phyloP scores from a whole-genome alignment of 2,797 vertebrate species.

The Cercopithecus hamlyni region DNA sequence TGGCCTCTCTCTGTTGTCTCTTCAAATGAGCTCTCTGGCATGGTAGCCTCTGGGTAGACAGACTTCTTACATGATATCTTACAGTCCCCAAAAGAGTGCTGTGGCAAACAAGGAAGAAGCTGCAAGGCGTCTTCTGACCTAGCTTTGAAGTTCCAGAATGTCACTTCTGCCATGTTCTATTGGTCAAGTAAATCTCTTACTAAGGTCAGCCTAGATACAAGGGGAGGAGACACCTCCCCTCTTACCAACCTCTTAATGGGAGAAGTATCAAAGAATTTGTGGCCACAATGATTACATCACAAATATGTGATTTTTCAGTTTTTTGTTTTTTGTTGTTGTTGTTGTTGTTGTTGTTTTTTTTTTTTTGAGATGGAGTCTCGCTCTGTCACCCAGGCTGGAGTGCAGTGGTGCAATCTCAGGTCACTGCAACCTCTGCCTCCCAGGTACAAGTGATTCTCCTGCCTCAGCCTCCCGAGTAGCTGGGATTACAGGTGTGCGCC shows the following conservation, averaged over 20 bases:
- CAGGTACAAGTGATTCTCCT: no score
- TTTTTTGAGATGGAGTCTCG: no score
- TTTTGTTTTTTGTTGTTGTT: neutral
- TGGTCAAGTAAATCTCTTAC: neutral
- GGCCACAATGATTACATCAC: neutral
- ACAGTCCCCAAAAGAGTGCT: neutral
- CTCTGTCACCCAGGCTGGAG: no score
- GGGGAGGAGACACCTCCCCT: neutral
- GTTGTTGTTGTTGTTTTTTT: no score
- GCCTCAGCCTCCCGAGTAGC: no score
- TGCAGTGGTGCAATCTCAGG: no score
- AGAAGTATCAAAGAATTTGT: neutral
- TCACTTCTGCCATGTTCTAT: neutral
- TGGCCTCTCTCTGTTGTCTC: neutral
- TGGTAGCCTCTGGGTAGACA: neutral
- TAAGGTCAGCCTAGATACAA: neutral
- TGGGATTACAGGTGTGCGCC: no score
- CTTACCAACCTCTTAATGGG: neutral
- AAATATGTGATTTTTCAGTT: neutral
- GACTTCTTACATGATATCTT: neutral
- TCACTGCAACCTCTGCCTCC: no score
- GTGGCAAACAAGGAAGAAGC: neutral
- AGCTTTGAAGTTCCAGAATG: neutral
- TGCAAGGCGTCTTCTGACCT: neutral
- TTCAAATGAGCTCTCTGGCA: neutral